Base-by-base conservation (phyloP, 2,113 vertebrate species). In the Scortum barcoo region DNA sequence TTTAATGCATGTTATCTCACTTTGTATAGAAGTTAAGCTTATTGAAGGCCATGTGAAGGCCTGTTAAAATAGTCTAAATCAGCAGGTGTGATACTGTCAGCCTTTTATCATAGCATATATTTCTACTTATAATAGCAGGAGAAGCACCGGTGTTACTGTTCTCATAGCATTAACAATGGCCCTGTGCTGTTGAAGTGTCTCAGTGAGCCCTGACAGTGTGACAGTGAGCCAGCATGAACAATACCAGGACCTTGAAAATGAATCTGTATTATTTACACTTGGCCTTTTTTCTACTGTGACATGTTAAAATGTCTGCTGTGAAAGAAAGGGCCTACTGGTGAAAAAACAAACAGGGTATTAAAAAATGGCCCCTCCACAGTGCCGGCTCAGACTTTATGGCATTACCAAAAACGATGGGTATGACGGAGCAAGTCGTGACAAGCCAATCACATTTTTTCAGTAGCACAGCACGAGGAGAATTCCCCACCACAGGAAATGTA, bases 351-450 rank as follows among this genome's bases (percentile, higher is more conserved):
- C 16, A 30, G 3, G 40, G 24, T 10, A 19, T 46, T 24, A 67
- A 67, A 22, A 36, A 14, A 53, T 36, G 66, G 28, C 48, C 17
- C 10, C 13, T 40, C 9, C 16, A 40, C 8, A 30, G 48, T 63
- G 61, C 44, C 56, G 13, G 10, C 42, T 58, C 5, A 42, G 46
- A 76, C 65, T 54, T 14, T 1, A 16, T 42, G 26, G 14, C 24
- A 28, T 40, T n/a, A 48, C 38, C 44, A 42, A 33, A 58, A 28
- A 22, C 6, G 5, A 24, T 6, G 62, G 12, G 17, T 20, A 56
- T 46, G 36, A 63, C 33, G n/a, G 19, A 26, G 46, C 58, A 71
- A 67, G 42, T 28, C n/a, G 51, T 24, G 57, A 75, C 36, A 69
- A 26, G 62, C 4, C 24, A 30, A 24, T n/a, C 38, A 1, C 17